Evolutionary conservation across 2,797 vertebrate species (phyloP), one percentile per base, ranked within the genome.

Genomic region (Eurystomus glaucurus): DNA sequence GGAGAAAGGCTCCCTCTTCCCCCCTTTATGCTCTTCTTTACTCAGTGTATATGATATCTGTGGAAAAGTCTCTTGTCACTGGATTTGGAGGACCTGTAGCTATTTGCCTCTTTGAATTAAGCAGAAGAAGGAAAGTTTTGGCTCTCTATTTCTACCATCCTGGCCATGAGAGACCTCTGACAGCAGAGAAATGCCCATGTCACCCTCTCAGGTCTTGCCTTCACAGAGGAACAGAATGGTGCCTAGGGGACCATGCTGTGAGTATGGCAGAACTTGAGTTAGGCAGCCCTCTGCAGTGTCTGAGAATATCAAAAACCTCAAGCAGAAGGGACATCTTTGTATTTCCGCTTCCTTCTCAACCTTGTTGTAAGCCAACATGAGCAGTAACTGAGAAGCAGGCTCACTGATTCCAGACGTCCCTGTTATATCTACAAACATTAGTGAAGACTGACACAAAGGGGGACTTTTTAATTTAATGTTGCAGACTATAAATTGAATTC

Each of bases 401-500:
- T 92, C 31, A 41, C 28, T 75, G 77, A 82, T 62, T 25, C 35
- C 66, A 84, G 61, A 78, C 18, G 0, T 26, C 22, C 26, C 37
- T 66, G 46, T 60, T 82, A 9, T 21, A 74, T 69, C 58, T 66
- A 66, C 88, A 94, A 95, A 90, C 1, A 79, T 72, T 66, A 88
- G 77, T 52, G 69, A 96, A 93, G 88, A 90, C 43, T 96, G 88
- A 93, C 83, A 85, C 33, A 55, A 90, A 78, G 39, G 58, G 6
- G 3, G 48, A 51, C 43, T 66, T 79, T 86, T 94, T 85, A 94
- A 96, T 96, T 97, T 96, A 88, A 85, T 84, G 66, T 41, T 76
- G 70, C 77, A 96, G 66, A 43, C 39, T 55, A 82, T 39, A 96
- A 79, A 97, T 95, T 93, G 77, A 91, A 93, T 94, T 94, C 91